Evolutionary conservation across 2,888 invertebrate species (phyloP).

Genomic region (Erynnis tages): DNA sequence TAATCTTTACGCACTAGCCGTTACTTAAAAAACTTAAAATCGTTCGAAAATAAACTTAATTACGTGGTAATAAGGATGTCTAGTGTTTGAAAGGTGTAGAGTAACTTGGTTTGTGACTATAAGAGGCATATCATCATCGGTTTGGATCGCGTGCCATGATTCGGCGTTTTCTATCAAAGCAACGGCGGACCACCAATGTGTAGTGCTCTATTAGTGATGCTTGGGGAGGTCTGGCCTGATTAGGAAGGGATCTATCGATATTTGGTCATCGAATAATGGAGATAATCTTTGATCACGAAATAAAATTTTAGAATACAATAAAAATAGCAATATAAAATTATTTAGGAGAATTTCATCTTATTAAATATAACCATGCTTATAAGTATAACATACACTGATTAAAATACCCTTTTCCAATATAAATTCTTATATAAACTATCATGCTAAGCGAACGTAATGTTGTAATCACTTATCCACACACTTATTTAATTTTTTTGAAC

Average conservation of each 20-base stretch:
- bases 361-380: too few species aligned
- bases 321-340: not conserved
- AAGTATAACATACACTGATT: too few species aligned
- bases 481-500: too few species aligned
- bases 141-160: conserved; percentile 79
- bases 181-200: conserved; percentile 75
- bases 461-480: too few species aligned
- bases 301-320: not conserved
- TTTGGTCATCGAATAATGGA: not conserved
- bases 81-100: conserved; percentile 27
- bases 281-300: not conserved
- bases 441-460: too few species aligned
- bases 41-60: conserved; percentile 36
- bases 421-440: too few species aligned
- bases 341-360: too few species aligned
- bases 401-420: too few species aligned
- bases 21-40: conserved; percentile 1
- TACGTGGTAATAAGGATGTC: conserved; percentile 15
- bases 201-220: conserved; percentile 42
- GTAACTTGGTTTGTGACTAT: conserved; percentile 42
- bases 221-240: conserved; percentile 7
- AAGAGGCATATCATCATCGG: conserved; percentile 76
- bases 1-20: conserved; percentile 42
- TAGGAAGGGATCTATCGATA: conserved; percentile 2
- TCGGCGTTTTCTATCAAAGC: conserved; percentile 75